phyloP scores from a whole-genome alignment of 2,113 vertebrate species.

The Atlantisia rogersi region DNA sequence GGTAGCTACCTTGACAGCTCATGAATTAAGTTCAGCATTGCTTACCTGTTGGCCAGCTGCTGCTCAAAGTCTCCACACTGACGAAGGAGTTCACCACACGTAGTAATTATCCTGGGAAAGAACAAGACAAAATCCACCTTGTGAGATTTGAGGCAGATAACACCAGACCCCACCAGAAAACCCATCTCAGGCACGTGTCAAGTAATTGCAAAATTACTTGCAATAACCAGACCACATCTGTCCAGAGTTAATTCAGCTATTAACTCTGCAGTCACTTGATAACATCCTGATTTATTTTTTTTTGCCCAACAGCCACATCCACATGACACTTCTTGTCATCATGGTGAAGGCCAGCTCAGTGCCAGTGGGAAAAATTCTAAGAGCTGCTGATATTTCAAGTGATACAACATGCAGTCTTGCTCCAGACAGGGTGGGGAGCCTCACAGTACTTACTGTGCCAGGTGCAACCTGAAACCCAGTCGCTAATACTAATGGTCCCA shows the following conservation, averaged over 20 bases:
- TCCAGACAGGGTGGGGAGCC: background rate
- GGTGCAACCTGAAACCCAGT: background rate
- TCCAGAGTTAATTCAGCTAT: background rate
- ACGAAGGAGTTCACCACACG: constrained; percentile 83
- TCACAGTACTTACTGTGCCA: background rate
- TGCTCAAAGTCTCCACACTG: constrained; percentile 86
- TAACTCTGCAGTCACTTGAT: background rate
- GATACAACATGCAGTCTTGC: background rate
- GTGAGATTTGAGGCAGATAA: background rate
- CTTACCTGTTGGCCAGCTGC: constrained; percentile 83
- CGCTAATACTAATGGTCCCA: background rate
- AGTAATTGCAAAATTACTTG: background rate
- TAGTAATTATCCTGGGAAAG: constrained; percentile 77
- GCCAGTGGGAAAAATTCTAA: background rate
- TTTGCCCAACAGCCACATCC: background rate
- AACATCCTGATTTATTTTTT: background rate
- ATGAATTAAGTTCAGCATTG: background rate
- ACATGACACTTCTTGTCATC: background rate
- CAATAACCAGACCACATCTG: background rate
- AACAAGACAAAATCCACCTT: background rate
- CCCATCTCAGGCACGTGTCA: background rate
- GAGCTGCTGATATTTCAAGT: background rate
- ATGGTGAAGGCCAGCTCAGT: background rate
- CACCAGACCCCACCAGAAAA: background rate
- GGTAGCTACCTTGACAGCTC: background rate